These are phyloP conservation scores for Xiphophorus hellerii DNA, from an alignment of 2,113 vertebrate species.

Conservation along the genomic window DNA sequence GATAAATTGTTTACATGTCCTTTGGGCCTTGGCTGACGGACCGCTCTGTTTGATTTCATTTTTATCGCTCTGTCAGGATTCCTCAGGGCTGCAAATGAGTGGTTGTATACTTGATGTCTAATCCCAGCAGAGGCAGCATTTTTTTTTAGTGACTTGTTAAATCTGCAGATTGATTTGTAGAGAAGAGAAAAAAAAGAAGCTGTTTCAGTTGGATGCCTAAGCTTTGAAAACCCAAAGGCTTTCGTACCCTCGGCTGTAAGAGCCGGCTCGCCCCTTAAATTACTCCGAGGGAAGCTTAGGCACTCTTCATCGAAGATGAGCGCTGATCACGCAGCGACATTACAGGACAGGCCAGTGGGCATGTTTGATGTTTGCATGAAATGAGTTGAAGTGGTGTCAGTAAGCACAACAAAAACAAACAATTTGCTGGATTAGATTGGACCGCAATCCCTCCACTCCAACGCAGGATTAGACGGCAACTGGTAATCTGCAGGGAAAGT, in stretches of 20 bases:
- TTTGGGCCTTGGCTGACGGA: neutral
- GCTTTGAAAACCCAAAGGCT: neutral
- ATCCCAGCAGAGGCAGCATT: neutral
- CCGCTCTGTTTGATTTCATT: neutral
- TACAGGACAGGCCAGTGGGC: neutral
- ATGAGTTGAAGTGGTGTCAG: constrained; percentile 2
- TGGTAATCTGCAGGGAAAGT: constrained; percentile 53
- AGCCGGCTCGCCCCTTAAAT: neutral
- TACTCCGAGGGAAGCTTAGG: neutral
- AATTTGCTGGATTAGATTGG: constrained; percentile 60
- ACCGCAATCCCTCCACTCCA: constrained; percentile 51
- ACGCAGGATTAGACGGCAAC: constrained; percentile 56
- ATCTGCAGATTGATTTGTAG: neutral
- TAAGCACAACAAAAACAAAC: neutral
- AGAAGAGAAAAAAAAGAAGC: neutral
- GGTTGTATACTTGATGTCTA: neutral
- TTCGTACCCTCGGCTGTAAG: neutral
- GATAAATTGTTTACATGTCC: neutral
- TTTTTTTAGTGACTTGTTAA: neutral
- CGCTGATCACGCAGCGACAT: neutral
- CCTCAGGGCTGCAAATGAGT: neutral
- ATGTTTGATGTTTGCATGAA: neutral
- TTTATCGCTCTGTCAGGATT: constrained; percentile 13
- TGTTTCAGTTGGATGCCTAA: neutral
- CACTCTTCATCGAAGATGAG: neutral